Percentiles rank a stretch among this genome's conserved stretches.
Evolutionary conservation across 2,113 vertebrate species (phyloP).

Genomic region (Nanorana parkeri): DNA sequence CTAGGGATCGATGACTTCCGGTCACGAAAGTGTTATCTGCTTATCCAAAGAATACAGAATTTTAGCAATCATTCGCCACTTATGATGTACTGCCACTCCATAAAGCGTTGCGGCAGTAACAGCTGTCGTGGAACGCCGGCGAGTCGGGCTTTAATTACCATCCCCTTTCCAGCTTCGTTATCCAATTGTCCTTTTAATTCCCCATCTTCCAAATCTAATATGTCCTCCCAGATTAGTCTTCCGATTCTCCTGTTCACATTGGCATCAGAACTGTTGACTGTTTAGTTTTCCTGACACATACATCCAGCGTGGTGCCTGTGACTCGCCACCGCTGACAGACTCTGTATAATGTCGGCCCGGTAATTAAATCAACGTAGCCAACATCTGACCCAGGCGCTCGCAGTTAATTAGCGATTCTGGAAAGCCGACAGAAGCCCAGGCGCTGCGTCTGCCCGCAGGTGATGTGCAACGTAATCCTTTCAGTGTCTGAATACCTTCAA

Average conservation of each 20-base stretch:
- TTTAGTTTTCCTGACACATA: conserved; percentile 31
- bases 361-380: conserved; percentile 54
- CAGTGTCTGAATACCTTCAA: conserved; percentile 28
- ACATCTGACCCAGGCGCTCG: conserved; percentile 50
- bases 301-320: conserved; percentile 20
- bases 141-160: conserved; percentile 19
- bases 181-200: conserved; percentile 49
- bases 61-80: background rate
- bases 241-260: conserved; percentile 21
- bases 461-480: conserved; percentile 47
- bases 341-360: conserved; percentile 41
- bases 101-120: conserved; percentile 22
- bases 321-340: conserved; percentile 37
- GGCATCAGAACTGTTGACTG: conserved; percentile 7
- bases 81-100: conserved; percentile 10
- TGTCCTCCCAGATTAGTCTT: conserved; percentile 35
- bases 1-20: too few species aligned
- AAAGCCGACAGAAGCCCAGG: conserved; percentile 44
- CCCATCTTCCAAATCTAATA: conserved; percentile 35
- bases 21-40: too few species aligned
- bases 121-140: conserved; percentile 26
- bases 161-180: conserved; percentile 39
- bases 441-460: conserved; percentile 47
- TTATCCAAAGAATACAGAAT: too few species aligned
- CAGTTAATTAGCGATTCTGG: conserved; percentile 56